Conservation (phyloP, 2,797 vertebrate genomes). For the Poliocrania exsul region DNA sequence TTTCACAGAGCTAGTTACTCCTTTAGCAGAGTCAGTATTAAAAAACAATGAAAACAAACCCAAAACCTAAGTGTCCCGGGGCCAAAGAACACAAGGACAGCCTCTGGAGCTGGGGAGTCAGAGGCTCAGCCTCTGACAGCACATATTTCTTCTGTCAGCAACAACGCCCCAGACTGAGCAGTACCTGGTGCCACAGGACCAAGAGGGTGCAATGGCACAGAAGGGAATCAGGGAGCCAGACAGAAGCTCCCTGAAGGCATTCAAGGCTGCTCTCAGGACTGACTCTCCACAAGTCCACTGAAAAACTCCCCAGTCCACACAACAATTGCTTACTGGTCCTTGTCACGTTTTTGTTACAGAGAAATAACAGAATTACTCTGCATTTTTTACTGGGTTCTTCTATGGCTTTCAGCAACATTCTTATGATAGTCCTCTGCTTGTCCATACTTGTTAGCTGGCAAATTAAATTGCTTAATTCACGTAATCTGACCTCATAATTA, state of each 20-base stretch:
- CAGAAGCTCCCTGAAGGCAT: background rate
- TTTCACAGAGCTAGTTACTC: background rate
- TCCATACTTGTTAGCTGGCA: background rate
- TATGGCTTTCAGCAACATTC: background rate
- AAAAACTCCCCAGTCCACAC: background rate
- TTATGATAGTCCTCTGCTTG: background rate
- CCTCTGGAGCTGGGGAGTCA: background rate
- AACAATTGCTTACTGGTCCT: background rate
- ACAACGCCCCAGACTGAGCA: background rate
- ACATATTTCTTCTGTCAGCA: background rate
- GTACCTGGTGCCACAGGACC: background rate
- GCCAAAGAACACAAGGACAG: background rate
- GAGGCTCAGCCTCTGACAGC: background rate
- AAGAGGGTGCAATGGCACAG: background rate
- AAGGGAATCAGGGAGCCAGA: background rate
- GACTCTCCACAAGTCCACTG: background rate
- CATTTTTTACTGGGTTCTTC: background rate
- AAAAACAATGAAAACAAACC: background rate
- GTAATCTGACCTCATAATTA: background rate
- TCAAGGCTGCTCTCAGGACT: background rate
- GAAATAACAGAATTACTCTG: background rate
- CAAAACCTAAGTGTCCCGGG: background rate
- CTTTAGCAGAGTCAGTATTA: background rate
- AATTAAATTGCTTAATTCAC: background rate
- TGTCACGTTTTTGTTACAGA: background rate